Conservation (phyloP, 2,113 vertebrate genomes). For the Mastomys natalensis region DNA sequence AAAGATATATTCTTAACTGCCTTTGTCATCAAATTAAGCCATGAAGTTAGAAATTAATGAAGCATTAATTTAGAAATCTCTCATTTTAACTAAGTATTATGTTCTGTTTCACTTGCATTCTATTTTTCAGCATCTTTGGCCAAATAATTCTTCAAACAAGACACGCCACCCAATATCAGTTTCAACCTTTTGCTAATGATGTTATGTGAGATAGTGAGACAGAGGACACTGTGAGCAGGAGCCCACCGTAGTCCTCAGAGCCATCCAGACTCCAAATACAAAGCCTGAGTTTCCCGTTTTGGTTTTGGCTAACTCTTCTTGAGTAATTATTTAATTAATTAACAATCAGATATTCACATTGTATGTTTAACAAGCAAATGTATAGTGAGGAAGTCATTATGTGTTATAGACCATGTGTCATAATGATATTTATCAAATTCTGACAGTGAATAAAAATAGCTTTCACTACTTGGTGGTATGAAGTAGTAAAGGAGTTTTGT, state of each 20-base stretch:
- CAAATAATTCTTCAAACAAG: slow-evolving; percentile 54
- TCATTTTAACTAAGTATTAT: slow-evolving; percentile 81
- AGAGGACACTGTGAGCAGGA: slow-evolving; percentile 5
- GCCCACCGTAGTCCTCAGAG: slow-evolving; percentile 62
- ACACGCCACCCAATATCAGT: slow-evolving; percentile 72
- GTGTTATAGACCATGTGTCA: slow-evolving; percentile 57
- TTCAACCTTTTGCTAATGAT: slow-evolving; percentile 61
- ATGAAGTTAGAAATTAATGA: slow-evolving; percentile 88
- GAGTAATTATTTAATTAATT: slow-evolving; percentile 78
- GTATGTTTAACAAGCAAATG: slow-evolving; percentile 46
- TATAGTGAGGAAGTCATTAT: slow-evolving; percentile 45
- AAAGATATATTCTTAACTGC: slow-evolving; percentile 89
- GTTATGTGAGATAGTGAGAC: background rate
- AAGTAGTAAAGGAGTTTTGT: slow-evolving; percentile 67
- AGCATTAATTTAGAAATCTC: background rate
- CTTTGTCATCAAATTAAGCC: slow-evolving; percentile 85
- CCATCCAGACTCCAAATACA: slow-evolving; percentile 64
- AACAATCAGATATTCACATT: slow-evolving; percentile 63
- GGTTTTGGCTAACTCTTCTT: slow-evolving; percentile 65
- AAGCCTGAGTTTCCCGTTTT: slow-evolving; percentile 60
- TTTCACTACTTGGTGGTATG: slow-evolving; percentile 61
- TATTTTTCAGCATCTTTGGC: slow-evolving; percentile 74
- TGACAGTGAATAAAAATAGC: slow-evolving; percentile 66
- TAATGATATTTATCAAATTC: slow-evolving; percentile 71
- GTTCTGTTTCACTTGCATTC: slow-evolving; percentile 82